These are phyloP conservation scores for Paratrypauchen microcephalus DNA, from an alignment of 2,797 vertebrate genomes.

Conservation along the genomic window DNA sequence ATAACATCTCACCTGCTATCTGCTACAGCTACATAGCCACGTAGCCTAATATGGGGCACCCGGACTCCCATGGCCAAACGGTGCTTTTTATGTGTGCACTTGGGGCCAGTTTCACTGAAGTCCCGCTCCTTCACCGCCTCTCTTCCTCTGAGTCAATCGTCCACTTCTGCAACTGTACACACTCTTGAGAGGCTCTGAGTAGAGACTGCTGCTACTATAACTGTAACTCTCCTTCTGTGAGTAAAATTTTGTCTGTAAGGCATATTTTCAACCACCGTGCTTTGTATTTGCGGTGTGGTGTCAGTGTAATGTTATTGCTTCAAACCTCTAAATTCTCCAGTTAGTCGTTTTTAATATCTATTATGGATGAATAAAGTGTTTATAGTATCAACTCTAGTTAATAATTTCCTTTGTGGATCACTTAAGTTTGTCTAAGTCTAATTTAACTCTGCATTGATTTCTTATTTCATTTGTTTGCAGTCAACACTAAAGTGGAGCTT, in stretches of 20 bases:
- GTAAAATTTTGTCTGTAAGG: constrained; percentile 44
- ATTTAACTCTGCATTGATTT: neutral
- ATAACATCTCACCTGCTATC: constrained; percentile 65
- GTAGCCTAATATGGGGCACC: constrained; percentile 80
- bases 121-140: constrained; percentile 27
- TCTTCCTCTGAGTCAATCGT: constrained; percentile 14
- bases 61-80: constrained; percentile 29
- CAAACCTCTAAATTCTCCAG: no score
- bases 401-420: no score
- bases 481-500: neutral
- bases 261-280: constrained; percentile 32
- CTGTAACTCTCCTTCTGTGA: constrained; percentile 55
- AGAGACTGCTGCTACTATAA: constrained; percentile 28
- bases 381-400: no score
- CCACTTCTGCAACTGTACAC: constrained; percentile 7
- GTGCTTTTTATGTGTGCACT: constrained; percentile 32
- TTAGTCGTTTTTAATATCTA: neutral
- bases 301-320: neutral
- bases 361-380: neutral
- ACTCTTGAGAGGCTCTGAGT: neutral
- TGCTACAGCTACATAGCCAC: constrained; percentile 47
- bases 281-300: neutral
- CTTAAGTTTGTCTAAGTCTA: no score
- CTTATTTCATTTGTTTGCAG: neutral
- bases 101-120: constrained; percentile 22